Percentiles rank a stretch among this genome's conserved stretches.
Evolutionary conservation across 92 coral and sea anemone genomes (phyloP).

Genomic region (Montipora capitata): DNA sequence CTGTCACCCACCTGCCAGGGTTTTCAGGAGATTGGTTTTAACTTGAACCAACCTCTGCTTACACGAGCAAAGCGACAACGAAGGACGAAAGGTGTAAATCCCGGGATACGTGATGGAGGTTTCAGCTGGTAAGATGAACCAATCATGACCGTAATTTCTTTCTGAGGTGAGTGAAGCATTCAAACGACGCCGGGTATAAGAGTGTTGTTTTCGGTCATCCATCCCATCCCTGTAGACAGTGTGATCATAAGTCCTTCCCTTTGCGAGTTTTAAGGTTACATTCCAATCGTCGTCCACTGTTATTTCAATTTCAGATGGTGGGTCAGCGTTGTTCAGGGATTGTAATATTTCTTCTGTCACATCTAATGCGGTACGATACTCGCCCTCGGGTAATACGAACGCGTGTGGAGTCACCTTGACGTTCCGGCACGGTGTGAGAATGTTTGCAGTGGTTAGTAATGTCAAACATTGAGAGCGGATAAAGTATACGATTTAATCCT

Average conservation of each 20-base stretch:
- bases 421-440: not conserved
- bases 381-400: not conserved
- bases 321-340: not conserved
- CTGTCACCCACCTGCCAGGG: too few species aligned
- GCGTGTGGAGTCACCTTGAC: not conserved
- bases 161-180: too few species aligned
- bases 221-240: not conserved
- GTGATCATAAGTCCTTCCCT: not conserved
- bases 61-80: not conserved
- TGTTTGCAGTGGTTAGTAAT: slow-evolving; percentile 4
- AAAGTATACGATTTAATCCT: not conserved
- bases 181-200: not conserved
- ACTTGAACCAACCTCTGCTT: not conserved
- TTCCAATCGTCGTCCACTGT: slow-evolving; percentile 8
- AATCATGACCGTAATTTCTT: too few species aligned
- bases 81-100: too few species aligned
- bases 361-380: not conserved
- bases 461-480: slow-evolving; percentile 10
- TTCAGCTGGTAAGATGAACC: too few species aligned
- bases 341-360: not conserved
- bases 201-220: not conserved
- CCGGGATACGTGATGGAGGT: too few species aligned
- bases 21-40: not conserved
- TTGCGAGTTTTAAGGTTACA: not conserved
- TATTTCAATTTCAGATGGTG: not conserved